Conservation (phyloP, 2,113 vertebrate species). For the Xiphorhynchus elegans region DNA sequence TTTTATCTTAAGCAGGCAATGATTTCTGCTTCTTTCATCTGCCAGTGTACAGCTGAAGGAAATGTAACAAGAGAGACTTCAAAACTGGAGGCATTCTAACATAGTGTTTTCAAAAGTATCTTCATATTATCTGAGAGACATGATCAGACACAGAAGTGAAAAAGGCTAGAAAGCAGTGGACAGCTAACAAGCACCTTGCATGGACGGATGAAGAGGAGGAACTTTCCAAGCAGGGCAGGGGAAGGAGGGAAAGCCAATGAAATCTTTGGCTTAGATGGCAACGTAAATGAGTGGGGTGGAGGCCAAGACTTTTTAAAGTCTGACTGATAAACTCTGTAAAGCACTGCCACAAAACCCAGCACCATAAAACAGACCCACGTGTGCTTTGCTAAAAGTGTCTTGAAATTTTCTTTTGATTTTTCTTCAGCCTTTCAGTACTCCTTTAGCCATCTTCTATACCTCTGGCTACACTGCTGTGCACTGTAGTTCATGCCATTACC, state of each 20-base stretch:
- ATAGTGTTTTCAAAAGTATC: not conserved
- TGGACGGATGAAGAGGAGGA: not conserved
- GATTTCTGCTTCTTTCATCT: conserved; percentile 2
- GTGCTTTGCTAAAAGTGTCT: not conserved
- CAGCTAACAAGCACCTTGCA: not conserved
- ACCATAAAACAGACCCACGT: rapidly evolving
- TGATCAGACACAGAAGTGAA: not conserved
- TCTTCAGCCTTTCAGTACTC: not conserved
- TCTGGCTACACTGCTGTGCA: not conserved
- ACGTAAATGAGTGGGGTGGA: not conserved
- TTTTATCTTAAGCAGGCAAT: not conserved
- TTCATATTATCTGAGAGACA: not conserved
- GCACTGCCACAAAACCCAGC: not conserved
- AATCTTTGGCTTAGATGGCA: not conserved
- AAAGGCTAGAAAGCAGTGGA: not conserved
- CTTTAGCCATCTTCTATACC: not conserved
- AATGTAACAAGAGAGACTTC: not conserved
- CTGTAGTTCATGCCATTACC: not conserved
- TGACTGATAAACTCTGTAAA: not conserved
- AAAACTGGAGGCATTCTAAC: not conserved
- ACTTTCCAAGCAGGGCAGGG: not conserved
- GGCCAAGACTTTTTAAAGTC: not conserved
- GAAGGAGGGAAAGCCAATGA: not conserved
- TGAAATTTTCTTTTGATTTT: not conserved
- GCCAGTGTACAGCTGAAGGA: not conserved